phyloP scores from a whole-genome alignment of 2,797 vertebrate genomes.

The Acestrorhynchus altus region DNA sequence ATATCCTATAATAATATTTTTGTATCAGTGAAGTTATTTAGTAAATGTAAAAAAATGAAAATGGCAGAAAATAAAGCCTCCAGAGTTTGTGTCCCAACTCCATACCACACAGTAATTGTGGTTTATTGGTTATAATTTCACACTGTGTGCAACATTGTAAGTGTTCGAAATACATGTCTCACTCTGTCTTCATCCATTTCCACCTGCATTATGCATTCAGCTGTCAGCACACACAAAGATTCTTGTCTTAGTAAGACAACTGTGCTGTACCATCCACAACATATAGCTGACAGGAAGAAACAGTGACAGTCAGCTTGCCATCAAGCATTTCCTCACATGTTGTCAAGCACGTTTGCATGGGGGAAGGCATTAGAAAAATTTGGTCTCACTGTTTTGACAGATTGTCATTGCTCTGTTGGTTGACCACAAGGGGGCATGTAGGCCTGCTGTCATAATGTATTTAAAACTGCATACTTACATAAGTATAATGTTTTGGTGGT shows the following conservation, averaged over 20 bases:
- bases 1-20: conserved; percentile 3
- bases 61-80: too few relatives aligned
- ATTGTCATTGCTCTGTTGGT: not conserved
- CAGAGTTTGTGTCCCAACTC: too few relatives aligned
- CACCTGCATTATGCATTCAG: conserved; percentile 25
- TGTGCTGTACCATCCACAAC: conserved; percentile 6
- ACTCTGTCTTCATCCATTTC: conserved; percentile 1
- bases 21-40: conserved; percentile 1
- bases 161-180: not conserved
- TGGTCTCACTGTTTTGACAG: not conserved
- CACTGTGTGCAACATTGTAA: not conserved
- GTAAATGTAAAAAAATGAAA: too few relatives aligned
- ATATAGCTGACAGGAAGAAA: conserved; percentile 22
- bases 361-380: not conserved
- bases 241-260: conserved; percentile 21
- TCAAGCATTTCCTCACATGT: conserved; percentile 1
- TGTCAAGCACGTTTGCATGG: not conserved
- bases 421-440: conserved; percentile 16
- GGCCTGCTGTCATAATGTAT: not conserved
- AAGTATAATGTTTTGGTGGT: not conserved
- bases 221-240: conserved; percentile 14
- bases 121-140: not conserved
- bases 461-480: not conserved
- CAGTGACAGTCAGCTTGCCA: not conserved
- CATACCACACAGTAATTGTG: too few relatives aligned